phyloP scores from a whole-genome alignment of 2,113 vertebrate genomes.

The Pavo muticus region DNA sequence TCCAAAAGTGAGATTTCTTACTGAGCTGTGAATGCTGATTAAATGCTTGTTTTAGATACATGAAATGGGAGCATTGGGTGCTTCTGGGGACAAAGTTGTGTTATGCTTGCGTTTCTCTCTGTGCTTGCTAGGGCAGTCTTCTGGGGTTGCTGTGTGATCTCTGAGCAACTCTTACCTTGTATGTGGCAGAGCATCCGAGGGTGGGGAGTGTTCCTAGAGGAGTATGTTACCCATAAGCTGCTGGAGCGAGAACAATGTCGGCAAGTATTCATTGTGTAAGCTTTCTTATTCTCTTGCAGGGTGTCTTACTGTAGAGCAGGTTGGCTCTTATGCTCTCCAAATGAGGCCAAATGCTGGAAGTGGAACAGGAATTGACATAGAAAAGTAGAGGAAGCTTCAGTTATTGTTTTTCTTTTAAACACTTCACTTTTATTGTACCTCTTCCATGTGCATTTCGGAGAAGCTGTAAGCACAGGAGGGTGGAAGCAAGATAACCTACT shows the following conservation, averaged over 20 bases:
- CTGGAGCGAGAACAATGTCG: accelerated
- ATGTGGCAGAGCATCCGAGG: slow-evolving; percentile 69
- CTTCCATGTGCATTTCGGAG: neutral
- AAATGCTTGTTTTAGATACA: neutral
- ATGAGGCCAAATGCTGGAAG: neutral
- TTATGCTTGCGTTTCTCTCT: neutral
- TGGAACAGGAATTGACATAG: neutral
- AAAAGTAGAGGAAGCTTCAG: neutral
- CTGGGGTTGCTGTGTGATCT: too few relatives aligned
- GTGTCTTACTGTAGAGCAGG: neutral
- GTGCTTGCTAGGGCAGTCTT: neutral
- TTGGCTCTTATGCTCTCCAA: neutral
- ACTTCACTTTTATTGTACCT: neutral
- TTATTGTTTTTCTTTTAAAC: neutral
- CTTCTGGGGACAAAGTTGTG: neutral
- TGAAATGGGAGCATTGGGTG: neutral
- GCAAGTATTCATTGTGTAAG: neutral
- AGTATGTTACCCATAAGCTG: neutral
- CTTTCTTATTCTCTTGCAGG: neutral
- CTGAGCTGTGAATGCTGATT: too few relatives aligned
- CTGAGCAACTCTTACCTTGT: slow-evolving; percentile 46
- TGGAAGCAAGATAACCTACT: neutral
- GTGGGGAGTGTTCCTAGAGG: slow-evolving; percentile 68
- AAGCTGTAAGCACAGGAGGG: neutral
- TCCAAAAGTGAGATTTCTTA: neutral